Conservation (phyloP, 2,797 vertebrate genomes). For the Chelmon rostratus region DNA sequence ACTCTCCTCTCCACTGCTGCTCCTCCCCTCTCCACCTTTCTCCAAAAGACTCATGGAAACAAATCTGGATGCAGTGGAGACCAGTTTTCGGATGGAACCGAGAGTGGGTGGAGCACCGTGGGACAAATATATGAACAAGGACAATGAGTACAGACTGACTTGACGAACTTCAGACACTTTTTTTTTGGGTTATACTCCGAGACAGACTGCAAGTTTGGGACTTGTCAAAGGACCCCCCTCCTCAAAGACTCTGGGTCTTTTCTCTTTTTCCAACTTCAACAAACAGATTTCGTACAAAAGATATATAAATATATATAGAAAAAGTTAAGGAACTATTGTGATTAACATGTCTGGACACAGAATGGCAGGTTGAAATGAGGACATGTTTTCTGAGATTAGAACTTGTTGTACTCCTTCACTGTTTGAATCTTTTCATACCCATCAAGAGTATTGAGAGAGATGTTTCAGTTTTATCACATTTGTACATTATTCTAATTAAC, state of each 20-base stretch:
- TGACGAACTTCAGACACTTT: slow-evolving; percentile 81
- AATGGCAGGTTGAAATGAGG: slow-evolving; percentile 71
- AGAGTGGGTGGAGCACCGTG: slow-evolving; percentile 42
- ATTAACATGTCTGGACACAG: slow-evolving; percentile 72
- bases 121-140: slow-evolving; percentile 57
- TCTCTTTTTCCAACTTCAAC: slow-evolving; percentile 80
- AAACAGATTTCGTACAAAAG: slow-evolving; percentile 87
- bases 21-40: slow-evolving; percentile 50
- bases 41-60: slow-evolving; percentile 58
- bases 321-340: slow-evolving; percentile 85
- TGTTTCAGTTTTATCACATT: slow-evolving; percentile 81
- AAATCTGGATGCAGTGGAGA: slow-evolving; percentile 44
- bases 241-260: slow-evolving; percentile 82
- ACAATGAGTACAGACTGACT: slow-evolving; percentile 69
- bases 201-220: slow-evolving; percentile 75
- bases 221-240: slow-evolving; percentile 67
- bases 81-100: slow-evolving; percentile 35
- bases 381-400: slow-evolving; percentile 84
- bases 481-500: slow-evolving; percentile 83
- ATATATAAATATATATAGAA: slow-evolving; percentile 87
- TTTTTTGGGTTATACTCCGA: slow-evolving; percentile 67
- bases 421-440: slow-evolving; percentile 84
- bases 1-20: slow-evolving; percentile 42
- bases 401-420: slow-evolving; percentile 84
- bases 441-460: slow-evolving; percentile 76